Evolutionary conservation across 2,888 invertebrate genomes (phyloP).

Genomic region (Diaperis boleti): DNA sequence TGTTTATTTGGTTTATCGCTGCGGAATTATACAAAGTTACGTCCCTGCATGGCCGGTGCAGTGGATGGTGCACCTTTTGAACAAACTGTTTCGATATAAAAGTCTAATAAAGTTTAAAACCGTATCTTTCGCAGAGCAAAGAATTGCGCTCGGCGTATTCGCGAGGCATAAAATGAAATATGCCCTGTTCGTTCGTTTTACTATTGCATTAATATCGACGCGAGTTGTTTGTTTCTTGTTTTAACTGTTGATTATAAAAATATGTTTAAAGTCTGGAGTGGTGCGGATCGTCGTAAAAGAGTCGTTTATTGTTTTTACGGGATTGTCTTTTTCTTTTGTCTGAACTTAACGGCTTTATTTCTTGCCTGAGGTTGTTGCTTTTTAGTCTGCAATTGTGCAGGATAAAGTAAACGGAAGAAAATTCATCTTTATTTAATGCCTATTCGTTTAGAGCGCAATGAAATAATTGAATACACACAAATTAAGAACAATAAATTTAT

Average conservation of each 20-base stretch:
- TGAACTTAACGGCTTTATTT: background rate
- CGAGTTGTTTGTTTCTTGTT: constrained; percentile 21
- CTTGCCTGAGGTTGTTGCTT: too few species aligned
- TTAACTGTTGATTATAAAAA: background rate
- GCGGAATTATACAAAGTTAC: constrained; percentile 17
- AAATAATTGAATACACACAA: too few species aligned
- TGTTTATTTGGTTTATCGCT: constrained; percentile 13
- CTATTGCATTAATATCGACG: constrained; percentile 26
- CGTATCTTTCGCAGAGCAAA: constrained; percentile 22
- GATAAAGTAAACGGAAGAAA: too few species aligned
- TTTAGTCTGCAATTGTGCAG: too few species aligned
- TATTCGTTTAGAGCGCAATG: too few species aligned
- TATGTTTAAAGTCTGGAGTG: background rate
- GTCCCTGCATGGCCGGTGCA: background rate
- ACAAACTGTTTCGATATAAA: constrained; percentile 30
- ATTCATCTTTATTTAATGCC: too few species aligned
- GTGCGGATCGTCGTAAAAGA: background rate
- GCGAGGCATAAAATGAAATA: constrained; percentile 33
- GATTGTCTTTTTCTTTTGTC: background rate
- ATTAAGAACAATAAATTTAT: too few species aligned
- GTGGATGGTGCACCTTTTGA: constrained; percentile 23
- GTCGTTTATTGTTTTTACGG: background rate
- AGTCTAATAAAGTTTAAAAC: constrained; percentile 36
- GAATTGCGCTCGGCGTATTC: constrained; percentile 27
- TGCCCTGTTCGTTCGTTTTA: constrained; percentile 30